Evolutionary conservation across 2,797 vertebrate species (phyloP).

Genomic region (Mustela erminea): DNA sequence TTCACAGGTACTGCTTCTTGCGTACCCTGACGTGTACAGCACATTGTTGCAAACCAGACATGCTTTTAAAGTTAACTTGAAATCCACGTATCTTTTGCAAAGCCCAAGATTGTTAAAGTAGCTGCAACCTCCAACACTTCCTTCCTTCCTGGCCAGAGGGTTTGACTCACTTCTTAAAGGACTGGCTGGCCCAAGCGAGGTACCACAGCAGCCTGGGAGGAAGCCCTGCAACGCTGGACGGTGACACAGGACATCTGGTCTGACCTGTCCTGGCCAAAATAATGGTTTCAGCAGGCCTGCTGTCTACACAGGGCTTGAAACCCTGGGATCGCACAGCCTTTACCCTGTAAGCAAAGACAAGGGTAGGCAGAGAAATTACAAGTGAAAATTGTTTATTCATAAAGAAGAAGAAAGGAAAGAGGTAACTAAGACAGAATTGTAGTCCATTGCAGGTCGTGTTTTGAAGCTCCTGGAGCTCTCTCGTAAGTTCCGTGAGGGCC

Average conservation of each 20-base stretch:
- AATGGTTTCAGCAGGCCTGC: not conserved
- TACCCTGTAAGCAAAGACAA: not conserved
- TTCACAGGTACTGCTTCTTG: not conserved
- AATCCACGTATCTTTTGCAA: not conserved
- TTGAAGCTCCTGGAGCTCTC: not conserved
- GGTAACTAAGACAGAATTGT: not conserved
- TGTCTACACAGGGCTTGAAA: not conserved
- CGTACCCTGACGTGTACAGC: not conserved
- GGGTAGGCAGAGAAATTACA: not conserved
- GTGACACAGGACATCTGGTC: not conserved
- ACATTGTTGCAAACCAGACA: not conserved
- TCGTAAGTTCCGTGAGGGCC: not conserved
- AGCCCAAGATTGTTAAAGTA: not conserved
- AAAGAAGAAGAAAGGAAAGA: not conserved
- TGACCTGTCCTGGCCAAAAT: not conserved
- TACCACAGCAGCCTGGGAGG: not conserved
- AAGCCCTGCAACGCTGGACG: not conserved
- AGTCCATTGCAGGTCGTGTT: not conserved
- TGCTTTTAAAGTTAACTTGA: slow-evolving; percentile 6
- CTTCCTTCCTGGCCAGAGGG: slow-evolving; percentile 30
- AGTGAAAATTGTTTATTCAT: not conserved
- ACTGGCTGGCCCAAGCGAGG: not conserved
- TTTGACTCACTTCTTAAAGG: not conserved
- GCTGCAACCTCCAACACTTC: not conserved
- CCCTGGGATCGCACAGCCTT: not conserved